Conservation (phyloP, 2,888 invertebrate genomes). For the Drosophila picticornis region DNA sequence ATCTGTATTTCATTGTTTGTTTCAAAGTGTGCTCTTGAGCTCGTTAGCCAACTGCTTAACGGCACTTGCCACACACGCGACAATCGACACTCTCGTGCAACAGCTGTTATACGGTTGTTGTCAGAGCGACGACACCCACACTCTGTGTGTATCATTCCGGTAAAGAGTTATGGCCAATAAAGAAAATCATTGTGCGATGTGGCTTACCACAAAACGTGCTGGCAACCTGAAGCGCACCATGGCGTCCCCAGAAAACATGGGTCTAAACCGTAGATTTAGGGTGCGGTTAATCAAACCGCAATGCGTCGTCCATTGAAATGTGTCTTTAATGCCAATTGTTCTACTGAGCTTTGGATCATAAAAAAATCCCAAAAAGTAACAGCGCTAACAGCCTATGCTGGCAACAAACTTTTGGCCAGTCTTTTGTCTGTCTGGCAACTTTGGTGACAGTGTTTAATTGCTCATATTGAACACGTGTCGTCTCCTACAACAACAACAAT, state of each 20-base stretch:
- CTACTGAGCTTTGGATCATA: constrained; percentile 54
- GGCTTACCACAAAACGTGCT: constrained; percentile 54
- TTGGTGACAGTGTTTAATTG: constrained; percentile 79
- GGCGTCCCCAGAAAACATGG: constrained; percentile 53
- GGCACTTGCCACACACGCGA: constrained; percentile 25
- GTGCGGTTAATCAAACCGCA: constrained; percentile 61
- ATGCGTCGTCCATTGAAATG: constrained; percentile 62
- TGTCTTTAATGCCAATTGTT: constrained; percentile 76
- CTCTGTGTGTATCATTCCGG: constrained; percentile 47
- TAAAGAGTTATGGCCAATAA: constrained; percentile 82
- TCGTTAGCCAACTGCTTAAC: constrained; percentile 25
- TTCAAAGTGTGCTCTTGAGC: constrained; percentile 10
- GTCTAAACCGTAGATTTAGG: constrained; percentile 14
- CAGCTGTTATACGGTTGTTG: constrained; percentile 23
- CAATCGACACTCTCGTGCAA: constrained; percentile 15
- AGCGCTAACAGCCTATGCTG: constrained; percentile 2
- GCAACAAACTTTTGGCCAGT: constrained; percentile 18
- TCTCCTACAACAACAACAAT: constrained; percentile 34
- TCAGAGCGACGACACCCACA: constrained; percentile 16
- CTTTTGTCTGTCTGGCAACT: constrained; percentile 47
- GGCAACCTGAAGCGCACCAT: constrained; percentile 38
- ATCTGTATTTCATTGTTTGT: neutral
- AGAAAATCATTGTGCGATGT: constrained; percentile 70
- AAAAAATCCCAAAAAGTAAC: constrained; percentile 19
- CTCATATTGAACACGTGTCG: constrained; percentile 81